Evolutionary conservation across 2,113 vertebrate species (phyloP), one percentile per base, ranked within the genome.

Genomic region (Dinomys branickii): DNA sequence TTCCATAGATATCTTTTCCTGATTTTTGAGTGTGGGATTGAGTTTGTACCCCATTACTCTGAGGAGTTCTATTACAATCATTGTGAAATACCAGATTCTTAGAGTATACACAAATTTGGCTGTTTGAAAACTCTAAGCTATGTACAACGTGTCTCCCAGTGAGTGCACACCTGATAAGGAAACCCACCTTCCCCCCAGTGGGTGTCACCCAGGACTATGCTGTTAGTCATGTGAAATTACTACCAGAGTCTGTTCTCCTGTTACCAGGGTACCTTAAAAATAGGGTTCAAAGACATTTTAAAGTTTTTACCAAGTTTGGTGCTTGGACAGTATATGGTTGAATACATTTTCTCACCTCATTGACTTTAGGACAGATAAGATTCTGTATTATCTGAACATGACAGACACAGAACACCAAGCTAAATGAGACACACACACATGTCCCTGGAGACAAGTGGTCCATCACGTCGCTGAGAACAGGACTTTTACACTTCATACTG

Each of bases 191-290:
- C 17, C n/a, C 0, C 2, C 5, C 2, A 26, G 22, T 10, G 7
- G 30, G 0, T 12, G 0, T n/a, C 30, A 10, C 41, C 2, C 0
- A 1, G 5, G 13, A 82, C 7, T 16, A 5, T 0, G 8, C 7
- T 9, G 38, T 14, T 19, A 52, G 16, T 14, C 6, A 8, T 35
- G 22, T 10, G 26, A n/a, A 50, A 56, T 35, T 1, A 2, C 8
- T 50, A 26, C 50, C 3, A 41, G 12, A 63, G 17, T 54, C 11
- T 28, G 5, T 81, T 52, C 65, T 30, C 77, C 75, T 41, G 24
- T 56, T 61, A 12, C 10, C 11, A 28, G 28, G 50, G 54, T 2
- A 19, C 26, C 11, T 61, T 47, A 28, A 3, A 54, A 67, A 61
- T 24, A 35, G 33, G 5, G 6, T 54, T 82, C 50, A 59, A 87